These are phyloP conservation scores for Lepilemur septentrionalis DNA, from an alignment of 2,797 vertebrate genomes.

Conservation along the genomic window DNA sequence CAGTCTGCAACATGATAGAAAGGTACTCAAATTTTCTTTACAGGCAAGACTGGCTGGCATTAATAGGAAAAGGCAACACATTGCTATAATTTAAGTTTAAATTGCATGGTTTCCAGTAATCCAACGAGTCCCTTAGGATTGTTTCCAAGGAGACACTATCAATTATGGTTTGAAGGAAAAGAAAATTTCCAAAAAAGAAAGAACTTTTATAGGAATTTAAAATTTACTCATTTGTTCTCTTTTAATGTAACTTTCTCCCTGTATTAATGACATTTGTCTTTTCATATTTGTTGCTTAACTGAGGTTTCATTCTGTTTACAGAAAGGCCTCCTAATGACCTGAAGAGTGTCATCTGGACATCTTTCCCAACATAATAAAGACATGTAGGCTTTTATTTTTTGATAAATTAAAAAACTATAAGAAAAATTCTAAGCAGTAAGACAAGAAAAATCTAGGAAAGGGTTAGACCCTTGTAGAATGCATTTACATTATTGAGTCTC, in stretches of 20 bases:
- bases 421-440: neutral
- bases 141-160: slow-evolving; percentile 70
- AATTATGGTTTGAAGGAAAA: slow-evolving; percentile 59
- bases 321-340: neutral
- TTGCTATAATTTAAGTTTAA: slow-evolving; percentile 61
- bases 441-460: neutral
- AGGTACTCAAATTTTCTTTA: slow-evolving; percentile 19
- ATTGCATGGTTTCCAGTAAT: slow-evolving; percentile 50
- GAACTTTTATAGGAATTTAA: slow-evolving; percentile 50
- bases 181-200: slow-evolving; percentile 44
- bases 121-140: slow-evolving; percentile 43
- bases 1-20: neutral
- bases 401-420: neutral
- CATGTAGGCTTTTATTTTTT: neutral
- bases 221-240: slow-evolving; percentile 20
- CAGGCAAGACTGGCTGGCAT: neutral
- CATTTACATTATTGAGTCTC: neutral
- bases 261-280: slow-evolving; percentile 42
- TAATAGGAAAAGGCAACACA: slow-evolving; percentile 39
- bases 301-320: neutral
- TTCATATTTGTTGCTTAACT: neutral
- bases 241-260: neutral
- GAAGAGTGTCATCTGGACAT: neutral
- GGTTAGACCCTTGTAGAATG: neutral
- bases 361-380: neutral